Evolutionary conservation across 2,797 vertebrate genomes (phyloP).

Genomic region (Aythya fuligula): DNA sequence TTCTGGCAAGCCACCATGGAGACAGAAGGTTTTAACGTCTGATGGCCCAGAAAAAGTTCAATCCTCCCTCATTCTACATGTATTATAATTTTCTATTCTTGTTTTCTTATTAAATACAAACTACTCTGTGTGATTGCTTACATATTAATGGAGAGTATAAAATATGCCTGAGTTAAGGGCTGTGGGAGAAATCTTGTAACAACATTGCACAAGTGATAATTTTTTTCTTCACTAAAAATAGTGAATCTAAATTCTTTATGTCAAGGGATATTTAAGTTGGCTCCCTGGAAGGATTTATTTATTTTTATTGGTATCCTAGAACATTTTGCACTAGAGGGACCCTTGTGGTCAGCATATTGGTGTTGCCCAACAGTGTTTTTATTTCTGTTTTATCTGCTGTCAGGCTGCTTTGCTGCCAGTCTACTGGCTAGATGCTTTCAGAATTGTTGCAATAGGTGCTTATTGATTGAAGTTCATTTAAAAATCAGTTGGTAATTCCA

Average conservation of each 20-base stretch:
- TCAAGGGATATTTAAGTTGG: conserved; percentile 50
- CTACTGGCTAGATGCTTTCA: conserved; percentile 3
- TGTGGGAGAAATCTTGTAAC: conserved; percentile 50
- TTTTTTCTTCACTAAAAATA: conserved; percentile 57
- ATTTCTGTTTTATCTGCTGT: neutral
- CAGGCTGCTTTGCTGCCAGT: neutral
- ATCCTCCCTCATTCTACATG: neutral
- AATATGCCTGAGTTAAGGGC: conserved; percentile 12
- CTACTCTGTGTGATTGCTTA: neutral
- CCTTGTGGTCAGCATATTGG: neutral
- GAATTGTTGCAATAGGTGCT: conserved; percentile 6
- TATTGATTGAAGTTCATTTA: conserved; percentile 53
- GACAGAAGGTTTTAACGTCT: neutral
- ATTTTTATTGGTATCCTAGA: conserved; percentile 40
- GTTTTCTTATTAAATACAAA: conserved; percentile 28
- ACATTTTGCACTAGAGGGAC: conserved; percentile 24
- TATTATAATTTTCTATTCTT: neutral
- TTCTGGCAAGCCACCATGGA: conserved; percentile 24
- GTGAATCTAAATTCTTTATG: conserved; percentile 50
- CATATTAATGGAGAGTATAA: neutral
- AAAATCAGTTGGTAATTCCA: conserved; percentile 30
- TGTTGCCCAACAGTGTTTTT: neutral
- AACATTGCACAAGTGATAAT: conserved; percentile 27
- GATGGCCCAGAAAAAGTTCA: neutral
- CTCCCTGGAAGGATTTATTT: conserved; percentile 28